Base-by-base conservation (phyloP, 2,113 vertebrate genomes). In the Phyllopteryx taeniolatus region DNA sequence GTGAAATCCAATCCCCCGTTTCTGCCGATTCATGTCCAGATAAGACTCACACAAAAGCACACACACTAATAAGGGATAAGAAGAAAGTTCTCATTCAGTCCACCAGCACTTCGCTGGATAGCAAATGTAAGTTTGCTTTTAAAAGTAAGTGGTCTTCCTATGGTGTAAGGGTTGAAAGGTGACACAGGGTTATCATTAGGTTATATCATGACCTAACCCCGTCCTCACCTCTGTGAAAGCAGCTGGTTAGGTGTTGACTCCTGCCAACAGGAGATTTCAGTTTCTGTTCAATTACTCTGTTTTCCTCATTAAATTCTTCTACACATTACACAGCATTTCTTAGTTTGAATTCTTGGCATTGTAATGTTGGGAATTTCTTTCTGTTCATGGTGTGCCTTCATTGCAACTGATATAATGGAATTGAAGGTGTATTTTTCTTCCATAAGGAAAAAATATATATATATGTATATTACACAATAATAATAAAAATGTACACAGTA, bases 121-220 rank as follows among this genome's bases (percentile, higher is more conserved):
- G 35, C 22, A 1, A 11, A 83, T 79, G 89, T 86, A 82, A 78
- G 60, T 75, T 73, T 78, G 79, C 74, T 86, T 81, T 79, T 59
- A 46, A 73, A 60, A 78, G 84, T 87, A 87, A 87, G 79, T 76
- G 81, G 68, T 77, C 71, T 80, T 74, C 75, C 60, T 51, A 6
- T 63, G 74, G 83, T 83, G 86, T 88, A 83, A 79, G 73, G 77
- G 83, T 85, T 88, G 49, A 87, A 79, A 89, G 82, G 85, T 83
- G 71, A 77, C 53, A 39, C 13, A 0, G 73, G 81, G 88, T 90
- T 89, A 89, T 89, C 87, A 31, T 44, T 2, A 62, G 74, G 78
- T 80, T 33, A 74, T 62, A 77, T 86, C 83, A 17, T 33, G 77
- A 84, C 79, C 83, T 73, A 72, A 84, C 76, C 53, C 79, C 72